Conservation (phyloP, 2,113 vertebrate genomes). For the Heteronetta atricapilla region DNA sequence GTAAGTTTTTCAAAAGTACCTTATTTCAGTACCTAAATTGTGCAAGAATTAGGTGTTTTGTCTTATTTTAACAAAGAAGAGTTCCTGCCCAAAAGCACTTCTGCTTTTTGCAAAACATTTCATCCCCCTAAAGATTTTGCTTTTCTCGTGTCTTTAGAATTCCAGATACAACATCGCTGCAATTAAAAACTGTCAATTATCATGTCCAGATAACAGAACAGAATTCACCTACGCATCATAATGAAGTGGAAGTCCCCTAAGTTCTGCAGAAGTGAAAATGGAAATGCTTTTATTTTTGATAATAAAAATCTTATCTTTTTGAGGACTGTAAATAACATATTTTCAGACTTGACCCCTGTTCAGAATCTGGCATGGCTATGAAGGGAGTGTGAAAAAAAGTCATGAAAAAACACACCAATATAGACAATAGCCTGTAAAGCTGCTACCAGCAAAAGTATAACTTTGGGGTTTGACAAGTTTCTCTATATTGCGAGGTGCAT, state of each 20-base stretch:
- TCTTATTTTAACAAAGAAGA: neutral
- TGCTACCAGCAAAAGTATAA: neutral
- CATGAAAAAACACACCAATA: neutral
- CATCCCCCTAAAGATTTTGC: neutral
- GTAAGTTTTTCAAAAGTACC: neutral
- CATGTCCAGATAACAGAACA: neutral
- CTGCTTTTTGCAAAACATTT: neutral
- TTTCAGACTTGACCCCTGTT: neutral
- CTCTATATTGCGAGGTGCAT: neutral
- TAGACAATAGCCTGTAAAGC: neutral
- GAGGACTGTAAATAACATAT: neutral
- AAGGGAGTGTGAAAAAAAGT: neutral
- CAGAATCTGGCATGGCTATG: neutral
- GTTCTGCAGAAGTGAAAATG: neutral
- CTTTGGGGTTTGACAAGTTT: neutral
- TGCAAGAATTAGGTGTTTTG: neutral
- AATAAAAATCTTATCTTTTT: neutral
- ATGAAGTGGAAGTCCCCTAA: neutral
- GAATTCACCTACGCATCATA: neutral
- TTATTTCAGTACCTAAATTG: neutral
- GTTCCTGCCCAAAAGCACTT: neutral
- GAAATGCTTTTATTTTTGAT: neutral
- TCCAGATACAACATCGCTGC: neutral
- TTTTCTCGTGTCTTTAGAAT: neutral
- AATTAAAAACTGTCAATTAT: neutral